Conservation (phyloP, 2,888 invertebrate genomes). For the Pseudococcus viburni region DNA sequence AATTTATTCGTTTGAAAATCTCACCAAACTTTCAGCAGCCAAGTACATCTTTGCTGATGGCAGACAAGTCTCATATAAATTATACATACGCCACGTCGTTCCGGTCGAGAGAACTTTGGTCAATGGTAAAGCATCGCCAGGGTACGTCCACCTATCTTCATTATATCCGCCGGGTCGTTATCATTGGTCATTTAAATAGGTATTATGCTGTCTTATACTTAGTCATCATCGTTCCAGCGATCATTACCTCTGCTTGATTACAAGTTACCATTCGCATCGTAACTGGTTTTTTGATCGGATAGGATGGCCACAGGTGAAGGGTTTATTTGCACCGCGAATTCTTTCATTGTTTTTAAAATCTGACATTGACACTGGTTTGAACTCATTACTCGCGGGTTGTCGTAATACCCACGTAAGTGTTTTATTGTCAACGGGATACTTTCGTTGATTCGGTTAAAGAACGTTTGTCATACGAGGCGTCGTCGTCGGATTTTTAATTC, state of each 20-base stretch:
- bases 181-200: slow-evolving; percentile 25
- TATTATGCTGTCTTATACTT: neutral
- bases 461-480: neutral
- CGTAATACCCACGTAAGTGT: neutral
- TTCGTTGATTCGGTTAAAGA: neutral
- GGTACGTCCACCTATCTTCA: neutral
- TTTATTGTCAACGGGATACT: slow-evolving; percentile 4
- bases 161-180: slow-evolving; percentile 34
- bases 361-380: slow-evolving; percentile 13
- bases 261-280: neutral
- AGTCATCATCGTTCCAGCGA: slow-evolving; percentile 32
- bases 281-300: slow-evolving; percentile 6
- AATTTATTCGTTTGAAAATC: neutral
- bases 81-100: neutral
- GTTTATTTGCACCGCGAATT: neutral
- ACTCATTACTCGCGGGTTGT: neutral
- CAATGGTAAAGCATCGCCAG: neutral
- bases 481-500: neutral
- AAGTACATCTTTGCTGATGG: too few relatives aligned
- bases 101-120: neutral
- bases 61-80: neutral
- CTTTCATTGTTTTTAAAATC: neutral
- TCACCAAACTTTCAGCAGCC: neutral
- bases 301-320: neutral
- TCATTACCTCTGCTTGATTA: slow-evolving; percentile 33